phyloP scores from a whole-genome alignment of 2,113 vertebrate genomes.

The Osmerus mordax region DNA sequence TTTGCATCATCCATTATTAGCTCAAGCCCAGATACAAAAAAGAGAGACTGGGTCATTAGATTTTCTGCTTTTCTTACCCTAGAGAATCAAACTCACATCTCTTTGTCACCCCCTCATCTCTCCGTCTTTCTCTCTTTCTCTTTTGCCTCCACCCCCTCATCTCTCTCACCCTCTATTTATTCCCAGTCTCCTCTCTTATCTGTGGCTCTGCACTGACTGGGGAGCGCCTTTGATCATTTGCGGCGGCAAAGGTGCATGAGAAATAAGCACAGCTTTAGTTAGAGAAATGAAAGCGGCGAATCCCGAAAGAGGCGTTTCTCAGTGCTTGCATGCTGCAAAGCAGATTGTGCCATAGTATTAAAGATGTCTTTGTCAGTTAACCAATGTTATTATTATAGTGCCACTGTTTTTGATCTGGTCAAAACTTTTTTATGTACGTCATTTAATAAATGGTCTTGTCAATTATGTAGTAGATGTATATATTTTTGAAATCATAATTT shows the following conservation, averaged over 20 bases:
- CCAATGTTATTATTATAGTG: neutral
- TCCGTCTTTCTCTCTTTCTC: neutral
- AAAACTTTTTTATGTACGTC: no score
- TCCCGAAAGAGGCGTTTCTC: neutral
- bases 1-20: no score
- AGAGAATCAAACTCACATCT: no score
- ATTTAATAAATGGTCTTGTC: no score
- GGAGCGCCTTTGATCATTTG: conserved; percentile 15
- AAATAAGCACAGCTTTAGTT: conserved; percentile 12
- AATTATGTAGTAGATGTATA: no score
- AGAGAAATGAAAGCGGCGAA: neutral
- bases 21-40: no score
- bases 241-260: conserved; percentile 15
- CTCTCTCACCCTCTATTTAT: neutral
- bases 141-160: neutral
- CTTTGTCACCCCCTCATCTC: neutral
- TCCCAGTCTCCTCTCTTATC: neutral
- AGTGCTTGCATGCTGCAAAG: neutral
- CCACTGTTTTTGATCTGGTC: neutral
- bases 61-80: no score
- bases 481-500: no score
- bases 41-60: no score
- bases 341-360: neutral
- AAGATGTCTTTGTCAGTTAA: neutral
- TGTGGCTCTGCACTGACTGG: conserved; percentile 4